Base-by-base conservation (phyloP, 1,140 invertebrate species). In the Archivesica marissinica region DNA sequence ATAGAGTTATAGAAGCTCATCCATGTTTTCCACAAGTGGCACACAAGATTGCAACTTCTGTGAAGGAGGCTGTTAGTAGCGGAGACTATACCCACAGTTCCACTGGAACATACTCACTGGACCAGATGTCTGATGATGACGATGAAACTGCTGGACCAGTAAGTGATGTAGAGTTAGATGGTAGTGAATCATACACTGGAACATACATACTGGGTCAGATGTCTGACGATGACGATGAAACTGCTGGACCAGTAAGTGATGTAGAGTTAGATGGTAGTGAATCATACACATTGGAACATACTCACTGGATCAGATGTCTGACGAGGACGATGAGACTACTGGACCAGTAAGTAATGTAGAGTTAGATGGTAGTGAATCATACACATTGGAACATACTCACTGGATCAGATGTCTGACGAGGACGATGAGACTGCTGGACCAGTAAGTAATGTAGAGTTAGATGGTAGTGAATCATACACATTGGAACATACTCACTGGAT, bases 111-210 rank as follows among this genome's bases (percentile, higher is more conserved):
- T 93, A 93, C 85, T 93, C 92, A 4, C 75, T 93, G 9, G 93
- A 94, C 87, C 91, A 92, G 59, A 91, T 94, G 92, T 93, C 92
- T 9, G 93, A 94, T 89, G 93, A 94, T 64, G 93, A 94, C 56
- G 93, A 93, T 17, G 87, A 88, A 28, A 70, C 61, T 47, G 66
- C 88, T 35, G 82, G 81, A 74, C 70, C 86, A 54, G 59, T 79
- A 44, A 68, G 54, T 86, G 28, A 6, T 28, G n/a, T n/a, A n/a
- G n/a, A n/a, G n/a, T n/a, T n/a, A n/a, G n/a, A n/a, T n/a, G n/a
- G n/a, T n/a, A n/a, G n/a, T n/a, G n/a, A n/a, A n/a, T n/a, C n/a
- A n/a, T 79, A 64, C 11, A 82, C 85, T 50, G 78, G 79, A 25
- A 82, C 89, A 0, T 93, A 93, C 85, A 93, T 91, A 7, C 70